Percentiles rank a stretch among this genome's conserved stretches.
These are phyloP conservation scores for Linnaemya vulpina DNA, from an alignment of 2,888 invertebrate species.

Conservation along the genomic window DNA sequence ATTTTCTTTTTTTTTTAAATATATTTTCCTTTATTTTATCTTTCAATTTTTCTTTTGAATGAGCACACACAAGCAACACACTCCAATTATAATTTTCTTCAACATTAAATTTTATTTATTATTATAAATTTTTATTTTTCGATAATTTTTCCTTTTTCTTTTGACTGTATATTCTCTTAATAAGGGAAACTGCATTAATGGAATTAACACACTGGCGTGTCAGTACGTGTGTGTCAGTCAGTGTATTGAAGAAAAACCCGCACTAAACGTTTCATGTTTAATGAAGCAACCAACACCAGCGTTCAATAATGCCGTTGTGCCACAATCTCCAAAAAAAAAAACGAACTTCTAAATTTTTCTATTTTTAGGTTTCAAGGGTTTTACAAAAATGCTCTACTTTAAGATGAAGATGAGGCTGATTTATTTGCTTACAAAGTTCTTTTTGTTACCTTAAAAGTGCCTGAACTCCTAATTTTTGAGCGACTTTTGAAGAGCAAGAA, in stretches of 20 bases:
- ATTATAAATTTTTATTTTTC: background rate
- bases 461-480: background rate
- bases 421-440: background rate
- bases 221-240: background rate
- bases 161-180: conserved; percentile 20
- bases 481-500: background rate
- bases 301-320: background rate
- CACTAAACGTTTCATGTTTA: conserved; percentile 19
- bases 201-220: background rate
- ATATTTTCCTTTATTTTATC: background rate
- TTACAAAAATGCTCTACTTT: conserved; percentile 14
- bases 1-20: conserved; percentile 17
- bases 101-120: conserved; percentile 49
- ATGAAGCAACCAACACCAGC: background rate
- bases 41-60: conserved; percentile 19
- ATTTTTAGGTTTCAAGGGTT: background rate
- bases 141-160: conserved; percentile 21
- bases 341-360: background rate
- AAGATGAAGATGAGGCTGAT: background rate
- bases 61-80: background rate
- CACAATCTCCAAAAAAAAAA: background rate
- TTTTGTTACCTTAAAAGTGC: background rate
- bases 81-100: conserved; percentile 40
- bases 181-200: conserved; percentile 6
- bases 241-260: conserved; percentile 34